A percentile compares a stretch with the other conserved stretches of the same genome.
Evolutionary conservation across 2,113 vertebrate species (phyloP).

Genomic region (Rhynchomys soricoides): DNA sequence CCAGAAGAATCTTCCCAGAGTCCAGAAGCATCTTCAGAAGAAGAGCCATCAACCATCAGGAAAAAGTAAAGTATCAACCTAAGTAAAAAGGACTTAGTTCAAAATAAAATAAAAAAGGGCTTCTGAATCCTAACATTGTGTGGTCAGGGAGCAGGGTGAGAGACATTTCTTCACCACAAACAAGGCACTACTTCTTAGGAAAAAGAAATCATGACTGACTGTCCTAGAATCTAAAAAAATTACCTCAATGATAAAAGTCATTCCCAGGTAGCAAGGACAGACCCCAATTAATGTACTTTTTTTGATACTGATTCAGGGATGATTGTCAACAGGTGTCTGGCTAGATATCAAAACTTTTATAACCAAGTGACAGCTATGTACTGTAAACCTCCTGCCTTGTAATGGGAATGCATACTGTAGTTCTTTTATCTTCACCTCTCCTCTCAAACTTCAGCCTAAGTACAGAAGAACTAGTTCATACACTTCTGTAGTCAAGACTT

Average conservation of each 20-base stretch:
- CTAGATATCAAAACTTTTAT: not conserved
- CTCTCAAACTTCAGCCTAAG: not conserved
- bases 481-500: not conserved
- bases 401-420: not conserved
- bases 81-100: not conserved
- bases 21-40: not conserved
- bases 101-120: not conserved
- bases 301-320: not conserved
- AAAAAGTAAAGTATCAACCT: too few species aligned
- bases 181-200: not conserved
- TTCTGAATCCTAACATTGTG: not conserved
- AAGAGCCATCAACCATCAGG: not conserved
- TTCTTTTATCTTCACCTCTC: not conserved
- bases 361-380: not conserved
- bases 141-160: not conserved
- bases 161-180: not conserved
- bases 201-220: not conserved
- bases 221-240: not conserved
- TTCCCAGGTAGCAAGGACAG: not conserved
- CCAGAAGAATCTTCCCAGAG: not conserved
- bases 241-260: not conserved
- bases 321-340: not conserved
- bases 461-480: not conserved
- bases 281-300: not conserved
- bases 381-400: not conserved